These are phyloP conservation scores for Cynoglossus semilaevis DNA, from an alignment of 2,113 vertebrate species.

Conservation along the genomic window DNA sequence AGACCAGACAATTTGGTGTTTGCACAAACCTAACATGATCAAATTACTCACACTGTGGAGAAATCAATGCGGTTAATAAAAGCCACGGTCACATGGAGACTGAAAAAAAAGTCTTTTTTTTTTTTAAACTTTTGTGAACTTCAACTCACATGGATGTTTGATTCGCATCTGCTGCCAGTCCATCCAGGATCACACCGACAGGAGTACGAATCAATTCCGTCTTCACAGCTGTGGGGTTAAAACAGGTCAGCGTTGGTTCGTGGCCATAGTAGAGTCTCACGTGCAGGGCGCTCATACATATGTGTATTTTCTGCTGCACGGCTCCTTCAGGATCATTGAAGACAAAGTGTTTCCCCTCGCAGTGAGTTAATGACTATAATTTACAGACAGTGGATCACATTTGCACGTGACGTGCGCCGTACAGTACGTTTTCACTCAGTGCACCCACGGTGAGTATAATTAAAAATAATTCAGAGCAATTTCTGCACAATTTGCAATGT, in stretches of 20 bases:
- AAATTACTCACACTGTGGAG: slow-evolving; percentile 43
- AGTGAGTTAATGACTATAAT: slow-evolving; percentile 73
- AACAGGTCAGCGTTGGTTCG: slow-evolving; percentile 17
- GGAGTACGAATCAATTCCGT: slow-evolving; percentile 70
- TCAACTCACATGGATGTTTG: slow-evolving; percentile 79
- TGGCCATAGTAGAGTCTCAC: not conserved
- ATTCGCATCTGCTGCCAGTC: slow-evolving; percentile 78
- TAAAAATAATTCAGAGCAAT: slow-evolving; percentile 69
- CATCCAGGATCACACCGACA: slow-evolving; percentile 79
- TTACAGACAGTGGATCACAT: slow-evolving; percentile 65
- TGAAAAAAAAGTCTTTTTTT: slow-evolving; percentile 12
- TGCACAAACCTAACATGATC: slow-evolving; percentile 63
- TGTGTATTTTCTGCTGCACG: not conserved
- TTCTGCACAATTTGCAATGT: slow-evolving; percentile 36
- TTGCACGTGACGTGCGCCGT: slow-evolving; percentile 63
- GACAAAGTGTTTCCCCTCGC: slow-evolving; percentile 56
- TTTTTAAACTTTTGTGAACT: slow-evolving; percentile 28
- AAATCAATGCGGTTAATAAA: slow-evolving; percentile 50
- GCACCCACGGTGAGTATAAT: slow-evolving; percentile 60
- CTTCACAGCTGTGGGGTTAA: slow-evolving; percentile 76
- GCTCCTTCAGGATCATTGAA: not conserved
- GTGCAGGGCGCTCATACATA: slow-evolving; percentile 9
- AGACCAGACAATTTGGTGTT: slow-evolving; percentile 58
- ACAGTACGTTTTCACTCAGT: slow-evolving; percentile 38
- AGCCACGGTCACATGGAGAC: slow-evolving; percentile 50